Base-by-base conservation (phyloP, 2,888 invertebrate genomes). In the Schizaphis graminum region DNA sequence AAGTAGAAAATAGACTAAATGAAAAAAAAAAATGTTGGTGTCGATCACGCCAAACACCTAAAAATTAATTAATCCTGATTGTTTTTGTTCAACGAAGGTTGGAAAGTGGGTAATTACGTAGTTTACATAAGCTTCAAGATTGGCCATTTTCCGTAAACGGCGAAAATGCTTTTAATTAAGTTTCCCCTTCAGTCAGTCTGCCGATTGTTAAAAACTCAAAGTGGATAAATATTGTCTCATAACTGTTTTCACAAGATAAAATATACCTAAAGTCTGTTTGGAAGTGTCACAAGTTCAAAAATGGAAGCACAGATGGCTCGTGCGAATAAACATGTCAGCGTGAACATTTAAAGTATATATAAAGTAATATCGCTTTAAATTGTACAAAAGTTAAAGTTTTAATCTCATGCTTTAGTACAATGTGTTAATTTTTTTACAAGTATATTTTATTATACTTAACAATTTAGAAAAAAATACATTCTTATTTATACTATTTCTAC, bases 41-140 rank as follows among this genome's bases (percentile, higher is more conserved):
- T 93, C 92, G 88, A 93, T 93, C 88, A 93, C 88, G 26, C 35
- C 28, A 35, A 87, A 92, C 61, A 77, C 26, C 41, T 44, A 24
- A 56, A 89, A 93, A 85, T 89, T 93, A 93, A 93, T 93, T 90
- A 93, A 90, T 85, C 85, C 35, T 49, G 26, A 61, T 89, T n/a
- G 41, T 57, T 53, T 57, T 85, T n/a, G 24, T 56, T 77, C 35
- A 57, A 16, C 35, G 47, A 56, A 35, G 16, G 47, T 89, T 28
- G 35, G 47, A 85, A 93, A 85, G 49, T 56, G 77, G n/a, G 56
- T 85, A 93, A 89, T 93, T 89, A 57, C 49, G 3, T 85, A 57
- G 89, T 44, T 57, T 89, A 44, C 24, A 85, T n/a, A 16, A 47
- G 57, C 91, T 61, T 49, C 8, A 26, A 35, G n/a, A 47, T 35